Evolutionary conservation across 2,888 invertebrate species (phyloP).

Genomic region (Osedax fenrisi): DNA sequence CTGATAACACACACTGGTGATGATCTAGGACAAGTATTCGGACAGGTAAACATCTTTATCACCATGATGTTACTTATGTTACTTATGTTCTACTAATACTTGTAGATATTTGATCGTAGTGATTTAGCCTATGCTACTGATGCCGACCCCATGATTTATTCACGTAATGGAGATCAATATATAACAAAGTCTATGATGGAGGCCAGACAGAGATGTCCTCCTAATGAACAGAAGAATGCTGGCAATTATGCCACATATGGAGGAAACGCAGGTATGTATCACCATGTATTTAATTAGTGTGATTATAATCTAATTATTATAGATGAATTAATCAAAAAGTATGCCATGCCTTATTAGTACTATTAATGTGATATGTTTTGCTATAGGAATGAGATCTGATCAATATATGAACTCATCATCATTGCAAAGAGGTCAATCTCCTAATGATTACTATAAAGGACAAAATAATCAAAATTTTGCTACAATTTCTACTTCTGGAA

Average conservation of each 20-base stretch:
- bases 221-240: neutral
- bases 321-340: no score
- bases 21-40: slow-evolving; percentile 28
- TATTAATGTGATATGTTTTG: no score
- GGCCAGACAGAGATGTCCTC: slow-evolving; percentile 9
- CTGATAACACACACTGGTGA: slow-evolving; percentile 31
- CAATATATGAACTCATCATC: neutral
- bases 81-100: no score
- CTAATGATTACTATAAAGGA: neutral
- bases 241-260: neutral
- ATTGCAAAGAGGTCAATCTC: neutral
- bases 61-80: neutral
- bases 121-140: slow-evolving; percentile 33
- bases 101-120: slow-evolving; percentile 36
- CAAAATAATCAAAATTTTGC: neutral
- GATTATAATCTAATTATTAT: no score
- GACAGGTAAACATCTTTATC: slow-evolving; percentile 16
- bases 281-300: no score
- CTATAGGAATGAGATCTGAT: neutral
- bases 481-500: neutral
- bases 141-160: slow-evolving; percentile 32
- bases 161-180: slow-evolving; percentile 32
- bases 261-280: neutral
- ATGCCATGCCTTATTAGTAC: no score
- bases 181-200: slow-evolving; percentile 29